A percentile compares a stretch with the other conserved stretches of the same genome.
Evolutionary conservation across 2,113 vertebrate species (phyloP).

Genomic region (Rhodinocichla rosea): DNA sequence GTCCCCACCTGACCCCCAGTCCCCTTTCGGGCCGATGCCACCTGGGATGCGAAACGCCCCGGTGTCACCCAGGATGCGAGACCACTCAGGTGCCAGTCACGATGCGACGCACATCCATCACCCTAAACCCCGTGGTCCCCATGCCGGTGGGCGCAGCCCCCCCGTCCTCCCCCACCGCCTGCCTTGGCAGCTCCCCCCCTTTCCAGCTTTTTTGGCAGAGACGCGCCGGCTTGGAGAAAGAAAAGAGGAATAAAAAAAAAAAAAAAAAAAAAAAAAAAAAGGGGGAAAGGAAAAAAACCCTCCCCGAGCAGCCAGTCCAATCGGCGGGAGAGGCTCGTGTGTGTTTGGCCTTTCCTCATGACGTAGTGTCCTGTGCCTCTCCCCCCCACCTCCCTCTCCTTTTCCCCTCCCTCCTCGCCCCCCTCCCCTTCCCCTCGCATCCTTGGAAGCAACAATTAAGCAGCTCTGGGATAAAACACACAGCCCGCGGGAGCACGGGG

Average conservation of each 20-base stretch:
- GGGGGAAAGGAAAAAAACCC: neutral
- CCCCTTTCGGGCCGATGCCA: neutral
- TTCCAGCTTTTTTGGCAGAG: conserved; percentile 36
- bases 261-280: neutral
- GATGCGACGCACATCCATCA: neutral
- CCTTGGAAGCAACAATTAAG: conserved; percentile 84
- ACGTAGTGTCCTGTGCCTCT: conserved; percentile 75
- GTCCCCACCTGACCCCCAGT: neutral
- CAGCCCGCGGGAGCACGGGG: conserved; percentile 78
- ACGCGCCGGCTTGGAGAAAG: conserved; percentile 76
- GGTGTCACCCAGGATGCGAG: neutral
- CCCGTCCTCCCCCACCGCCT: neutral
- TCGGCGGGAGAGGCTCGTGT: conserved; percentile 73
- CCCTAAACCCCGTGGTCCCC: neutral
- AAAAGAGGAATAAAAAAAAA: conserved; percentile 55
- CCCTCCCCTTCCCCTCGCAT: conserved; percentile 65
- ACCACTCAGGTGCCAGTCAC: neutral
- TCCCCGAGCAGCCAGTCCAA: conserved; percentile 56
- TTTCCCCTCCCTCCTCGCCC: conserved; percentile 53
- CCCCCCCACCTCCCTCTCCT: conserved; percentile 9
- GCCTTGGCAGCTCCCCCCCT: conserved; percentile 37
- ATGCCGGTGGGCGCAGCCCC: conserved; percentile 49
- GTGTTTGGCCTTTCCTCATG: conserved; percentile 81
- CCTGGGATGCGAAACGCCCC: neutral
- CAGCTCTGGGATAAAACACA: conserved; percentile 91